Percentiles rank a stretch among this genome's conserved stretches.
Evolutionary conservation across 2,113 vertebrate species (phyloP).

Genomic region (Ceyx cyanopectus): DNA sequence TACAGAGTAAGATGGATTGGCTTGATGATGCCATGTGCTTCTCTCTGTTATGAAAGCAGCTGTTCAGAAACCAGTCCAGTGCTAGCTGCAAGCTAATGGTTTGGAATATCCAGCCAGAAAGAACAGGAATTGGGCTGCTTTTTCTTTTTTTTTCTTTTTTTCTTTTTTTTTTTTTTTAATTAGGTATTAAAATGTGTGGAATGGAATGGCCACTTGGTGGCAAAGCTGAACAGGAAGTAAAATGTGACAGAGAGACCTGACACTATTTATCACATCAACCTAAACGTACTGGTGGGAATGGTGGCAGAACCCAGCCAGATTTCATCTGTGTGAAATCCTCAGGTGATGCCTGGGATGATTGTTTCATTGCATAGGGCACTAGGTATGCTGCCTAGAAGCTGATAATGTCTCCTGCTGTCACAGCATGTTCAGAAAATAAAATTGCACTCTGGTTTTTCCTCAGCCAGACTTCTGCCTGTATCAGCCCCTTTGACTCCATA

Average conservation of each 20-base stretch:
- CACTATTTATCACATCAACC: background rate
- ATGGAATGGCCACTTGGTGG: slow-evolving; percentile 33
- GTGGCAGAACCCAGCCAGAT: background rate
- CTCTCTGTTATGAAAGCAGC: background rate
- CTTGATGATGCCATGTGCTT: background rate
- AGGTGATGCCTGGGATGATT: background rate
- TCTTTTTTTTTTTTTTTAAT: background rate
- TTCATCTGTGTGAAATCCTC: background rate
- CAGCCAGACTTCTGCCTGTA: background rate
- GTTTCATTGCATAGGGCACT: background rate
- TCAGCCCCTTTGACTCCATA: background rate
- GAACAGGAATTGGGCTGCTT: background rate
- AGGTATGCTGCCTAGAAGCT: background rate
- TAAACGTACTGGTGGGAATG: background rate
- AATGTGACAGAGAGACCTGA: background rate
- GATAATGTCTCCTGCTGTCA: background rate
- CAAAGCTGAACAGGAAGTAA: slow-evolving; percentile 41
- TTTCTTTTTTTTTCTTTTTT: background rate
- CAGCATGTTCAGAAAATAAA: background rate
- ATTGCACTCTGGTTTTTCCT: background rate
- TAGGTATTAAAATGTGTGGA: background rate
- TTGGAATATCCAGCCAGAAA: background rate
- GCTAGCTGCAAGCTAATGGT: background rate
- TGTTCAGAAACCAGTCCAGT: background rate
- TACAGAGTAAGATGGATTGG: background rate